Conservation (phyloP, 2,113 vertebrate genomes). For the Lonchura striata region DNA sequence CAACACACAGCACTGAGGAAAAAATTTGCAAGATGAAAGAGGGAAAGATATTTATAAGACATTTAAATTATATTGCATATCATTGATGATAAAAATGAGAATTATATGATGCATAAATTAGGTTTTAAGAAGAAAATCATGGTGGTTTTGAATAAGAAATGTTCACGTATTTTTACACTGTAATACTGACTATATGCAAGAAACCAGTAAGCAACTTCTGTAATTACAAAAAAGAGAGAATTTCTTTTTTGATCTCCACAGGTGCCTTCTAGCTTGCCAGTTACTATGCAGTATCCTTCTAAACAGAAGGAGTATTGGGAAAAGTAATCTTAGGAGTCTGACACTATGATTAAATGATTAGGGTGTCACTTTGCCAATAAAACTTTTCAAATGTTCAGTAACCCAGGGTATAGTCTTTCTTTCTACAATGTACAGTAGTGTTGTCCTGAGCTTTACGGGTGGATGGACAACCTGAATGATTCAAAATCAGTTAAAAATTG, state of each 20-base stretch:
- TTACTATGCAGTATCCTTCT: not conserved
- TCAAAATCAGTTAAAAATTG: not conserved
- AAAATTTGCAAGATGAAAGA: not conserved
- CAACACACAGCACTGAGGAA: not conserved
- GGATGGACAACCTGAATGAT: not conserved
- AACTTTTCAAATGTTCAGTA: not conserved
- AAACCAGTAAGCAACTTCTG: not conserved
- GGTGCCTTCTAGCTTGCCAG: not conserved
- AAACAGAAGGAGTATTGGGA: not conserved
- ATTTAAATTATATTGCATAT: not conserved
- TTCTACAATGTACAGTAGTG: rapidly evolving
- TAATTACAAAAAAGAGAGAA: not conserved
- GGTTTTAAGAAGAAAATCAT: not conserved
- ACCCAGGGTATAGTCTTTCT: not conserved
- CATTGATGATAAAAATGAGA: not conserved
- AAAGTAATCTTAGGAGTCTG: not conserved
- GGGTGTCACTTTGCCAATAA: not conserved
- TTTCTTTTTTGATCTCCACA: not conserved
- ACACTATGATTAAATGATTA: not conserved
- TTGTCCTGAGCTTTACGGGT: not conserved
- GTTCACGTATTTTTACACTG: not conserved
- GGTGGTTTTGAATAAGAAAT: not conserved
- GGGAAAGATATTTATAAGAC: not conserved
- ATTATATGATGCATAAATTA: not conserved
- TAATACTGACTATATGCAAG: not conserved